A percentile compares a stretch with the other conserved stretches of the same genome.
phyloP scores from a whole-genome alignment of 2,888 invertebrate species.

The Microdon myrmicae region DNA sequence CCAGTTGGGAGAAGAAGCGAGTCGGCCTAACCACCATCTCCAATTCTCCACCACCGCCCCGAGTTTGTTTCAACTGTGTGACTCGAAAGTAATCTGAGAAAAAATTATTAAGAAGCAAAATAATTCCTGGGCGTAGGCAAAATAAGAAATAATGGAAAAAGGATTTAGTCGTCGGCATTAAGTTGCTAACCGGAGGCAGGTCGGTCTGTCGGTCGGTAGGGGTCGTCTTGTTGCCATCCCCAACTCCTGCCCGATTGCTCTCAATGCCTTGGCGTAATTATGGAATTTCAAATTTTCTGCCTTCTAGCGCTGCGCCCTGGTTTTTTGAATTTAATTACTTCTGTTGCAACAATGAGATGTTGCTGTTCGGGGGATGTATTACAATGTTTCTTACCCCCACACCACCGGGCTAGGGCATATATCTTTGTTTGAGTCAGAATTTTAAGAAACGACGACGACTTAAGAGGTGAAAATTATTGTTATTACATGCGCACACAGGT shows the following conservation, averaged over 20 bases:
- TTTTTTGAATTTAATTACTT: conserved; percentile 51
- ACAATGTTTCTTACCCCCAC: conserved; percentile 11
- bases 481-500: conserved; percentile 29
- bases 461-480: conserved; percentile 51
- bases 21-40: conserved; percentile 24
- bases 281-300: conserved; percentile 43
- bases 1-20: no score
- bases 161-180: conserved; percentile 63
- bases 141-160: conserved; percentile 65
- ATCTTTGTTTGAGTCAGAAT: background rate
- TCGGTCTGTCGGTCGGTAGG: no score
- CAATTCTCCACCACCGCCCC: background rate
- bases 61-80: conserved; percentile 1
- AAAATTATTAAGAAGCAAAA: conserved; percentile 49
- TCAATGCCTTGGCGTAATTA: conserved; percentile 22
- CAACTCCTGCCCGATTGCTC: background rate
- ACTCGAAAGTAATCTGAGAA: conserved; percentile 44
- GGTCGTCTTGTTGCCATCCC: no score
- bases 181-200: conserved; percentile 28
- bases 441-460: conserved; percentile 36
- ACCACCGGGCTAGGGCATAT: background rate
- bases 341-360: conserved; percentile 24
- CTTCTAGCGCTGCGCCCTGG: conserved; percentile 33
- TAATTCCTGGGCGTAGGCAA: conserved; percentile 32
- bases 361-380: conserved; percentile 35